Evolutionary conservation across 1,140 invertebrate genomes (phyloP).

Genomic region (Zaprionus gabonicus): DNA sequence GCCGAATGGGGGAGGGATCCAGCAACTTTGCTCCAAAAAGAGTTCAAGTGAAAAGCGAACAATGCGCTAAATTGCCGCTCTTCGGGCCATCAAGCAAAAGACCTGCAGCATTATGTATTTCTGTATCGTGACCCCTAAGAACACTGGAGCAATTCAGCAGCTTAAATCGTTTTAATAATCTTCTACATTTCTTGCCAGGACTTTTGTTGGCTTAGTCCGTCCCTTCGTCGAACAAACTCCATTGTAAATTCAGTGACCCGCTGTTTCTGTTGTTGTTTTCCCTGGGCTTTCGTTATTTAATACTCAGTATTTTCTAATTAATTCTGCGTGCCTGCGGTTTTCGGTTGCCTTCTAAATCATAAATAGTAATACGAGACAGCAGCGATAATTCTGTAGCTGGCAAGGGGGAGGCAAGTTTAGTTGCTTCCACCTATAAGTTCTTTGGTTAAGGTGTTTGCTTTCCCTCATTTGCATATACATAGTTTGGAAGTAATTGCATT

Average conservation of each 20-base stretch:
- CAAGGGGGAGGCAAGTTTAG: conserved; percentile 25
- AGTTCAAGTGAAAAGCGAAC: conserved; percentile 45
- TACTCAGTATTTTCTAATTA: conserved; percentile 70
- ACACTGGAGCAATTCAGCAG: conserved; percentile 55
- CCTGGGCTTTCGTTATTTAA: conserved; percentile 49
- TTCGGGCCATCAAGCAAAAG: conserved; percentile 4
- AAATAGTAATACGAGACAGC: conserved; percentile 62
- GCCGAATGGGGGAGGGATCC: neutral
- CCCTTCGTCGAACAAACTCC: conserved; percentile 9
- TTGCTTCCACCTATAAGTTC: conserved; percentile 24
- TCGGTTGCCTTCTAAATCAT: conserved; percentile 43
- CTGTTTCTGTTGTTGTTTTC: conserved; percentile 20
- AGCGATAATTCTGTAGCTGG: conserved; percentile 41
- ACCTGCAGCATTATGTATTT: neutral
- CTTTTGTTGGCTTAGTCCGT: conserved; percentile 39
- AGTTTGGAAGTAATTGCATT: neutral
- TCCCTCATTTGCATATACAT: neutral
- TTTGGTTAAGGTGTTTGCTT: neutral
- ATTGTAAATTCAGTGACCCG: conserved; percentile 44
- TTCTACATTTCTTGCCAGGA: conserved; percentile 35
- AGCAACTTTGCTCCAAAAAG: conserved; percentile 38
- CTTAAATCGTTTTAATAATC: conserved; percentile 79
- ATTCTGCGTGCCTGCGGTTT: conserved; percentile 60
- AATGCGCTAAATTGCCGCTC: conserved; percentile 35
- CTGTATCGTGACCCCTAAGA: conserved; percentile 31